Base-by-base conservation (phyloP, 2,797 vertebrate genomes). In the Chrosomus eos region DNA sequence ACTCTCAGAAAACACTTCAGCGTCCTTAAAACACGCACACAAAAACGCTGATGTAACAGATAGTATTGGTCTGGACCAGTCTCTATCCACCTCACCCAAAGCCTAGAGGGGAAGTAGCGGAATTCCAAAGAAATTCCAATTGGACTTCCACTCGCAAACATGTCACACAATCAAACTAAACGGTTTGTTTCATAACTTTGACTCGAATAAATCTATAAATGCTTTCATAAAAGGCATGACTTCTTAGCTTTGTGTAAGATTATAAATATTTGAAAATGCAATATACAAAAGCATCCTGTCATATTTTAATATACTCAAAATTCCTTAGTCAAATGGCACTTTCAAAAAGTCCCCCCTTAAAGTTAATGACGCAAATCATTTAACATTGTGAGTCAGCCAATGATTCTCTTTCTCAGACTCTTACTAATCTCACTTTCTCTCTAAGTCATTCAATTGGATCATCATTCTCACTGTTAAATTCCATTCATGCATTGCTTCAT, bases 401-500 rank as follows among this genome's bases (percentile, higher is more conserved):
- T 73, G 40, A 80, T 8, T 9, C 64, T 81, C 78, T 72, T 77
- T 48, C 14, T 68, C 28, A 64, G 6, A 64, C 26, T 7, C 62
- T 19, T 18, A 45, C 45, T 80, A 55, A 43, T 77, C 60, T 40
- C 26, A 23, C 62, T 88, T 83, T 90, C 85, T 81, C 8, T 84
- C 77, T 36, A 66, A 90, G 85, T 90, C 75, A 43, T 76, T 90
- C 19, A 91, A 88, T 73, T 85, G 76, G 80, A 88, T 84, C 38
- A 86, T 55, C 60, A 60, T 80, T 88, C 82, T 70, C 48, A 76
- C 73, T 77, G 87, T 87, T 74, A 58, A 3, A 26, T 67, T 60
- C 38, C 18, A 80, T 62, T 80, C 19, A 58, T 71, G 31, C 14
- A 18, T 70, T 68, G 33, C 67, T 31, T 67, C 36, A 55, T 80